Base-by-base conservation (phyloP, 1,140 invertebrate species). In the Drosophila pachea region DNA sequence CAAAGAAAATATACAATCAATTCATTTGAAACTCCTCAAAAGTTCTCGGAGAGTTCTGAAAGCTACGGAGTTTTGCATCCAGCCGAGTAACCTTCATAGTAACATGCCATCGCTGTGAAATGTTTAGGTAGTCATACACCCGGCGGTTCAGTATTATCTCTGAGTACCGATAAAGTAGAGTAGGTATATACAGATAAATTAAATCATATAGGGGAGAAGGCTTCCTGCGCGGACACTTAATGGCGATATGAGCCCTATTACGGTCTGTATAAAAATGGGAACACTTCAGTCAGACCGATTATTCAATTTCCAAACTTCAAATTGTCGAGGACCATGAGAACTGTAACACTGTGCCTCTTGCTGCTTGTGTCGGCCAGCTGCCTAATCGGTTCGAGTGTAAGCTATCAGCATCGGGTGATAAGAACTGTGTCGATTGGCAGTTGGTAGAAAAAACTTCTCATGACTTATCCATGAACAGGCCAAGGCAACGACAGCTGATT, bases 291-390 rank as follows among this genome's bases (percentile, higher is more conserved):
- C 45, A 8, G 0, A 32, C 11, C 59, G 14, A 65, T 66, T 68
- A 79, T 45, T 73, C 56, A 32, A n/a, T 16, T 12, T 31, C n/a
- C 31, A 32, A 29, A 16, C 32, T 35, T 60, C 16, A 36, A 32
- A 60, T 67, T 36, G 64, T 45, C 29, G 43, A 52, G 31, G 58
- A 79, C 65, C 55, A 86, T 76, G 81, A 81, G 68, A 73, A 49
- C 53, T 22, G 58, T 76, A 42, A 79, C 55, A 4, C 38, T 84
- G 8, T 76, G 72, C 22, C 73, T 83, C 1, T 31, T 79, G 59
- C 50, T 83, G 16, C 38, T 70, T 58, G 61, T 62, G 7, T 67
- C 69, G 1, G 73, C 70, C 71, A 65, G 70, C 63, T 83, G 73
- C 64, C 49, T 81, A 40, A 63, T 81, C 53, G 49, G 54, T 62